Conservation (phyloP, 1,140 invertebrate species). For the Brachystomella parvula region DNA sequence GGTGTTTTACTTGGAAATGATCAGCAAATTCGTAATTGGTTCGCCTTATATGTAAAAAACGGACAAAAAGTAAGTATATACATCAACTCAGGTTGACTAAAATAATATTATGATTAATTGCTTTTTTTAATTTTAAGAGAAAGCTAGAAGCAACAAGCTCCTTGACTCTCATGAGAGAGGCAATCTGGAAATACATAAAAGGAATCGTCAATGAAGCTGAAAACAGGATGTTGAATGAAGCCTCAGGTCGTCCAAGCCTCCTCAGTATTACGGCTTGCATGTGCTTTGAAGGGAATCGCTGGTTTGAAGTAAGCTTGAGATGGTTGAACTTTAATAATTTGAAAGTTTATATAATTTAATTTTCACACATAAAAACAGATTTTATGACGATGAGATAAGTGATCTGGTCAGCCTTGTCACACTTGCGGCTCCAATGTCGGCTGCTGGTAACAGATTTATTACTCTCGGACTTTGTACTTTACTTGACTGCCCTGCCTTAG, state of each 20-base stretch:
- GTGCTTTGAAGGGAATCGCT: conserved; percentile 83
- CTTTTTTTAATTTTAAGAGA: conserved; percentile 43
- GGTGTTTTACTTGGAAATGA: conserved; percentile 78
- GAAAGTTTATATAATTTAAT: neutral
- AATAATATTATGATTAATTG: conserved; percentile 20
- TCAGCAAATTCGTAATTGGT: conserved; percentile 80
- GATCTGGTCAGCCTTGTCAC: conserved; percentile 76
- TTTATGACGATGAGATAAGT: conserved; percentile 85
- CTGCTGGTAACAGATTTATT: conserved; percentile 84
- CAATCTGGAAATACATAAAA: conserved; percentile 62
- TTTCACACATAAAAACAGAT: conserved; percentile 46
- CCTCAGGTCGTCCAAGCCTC: conserved; percentile 69
- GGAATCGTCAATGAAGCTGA: conserved; percentile 49
- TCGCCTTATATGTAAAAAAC: conserved; percentile 79
- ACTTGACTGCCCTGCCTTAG: conserved; percentile 82
- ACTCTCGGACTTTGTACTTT: conserved; percentile 89
- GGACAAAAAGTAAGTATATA: conserved; percentile 64
- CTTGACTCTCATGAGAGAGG: conserved; percentile 66
- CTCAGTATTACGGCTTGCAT: conserved; percentile 74
- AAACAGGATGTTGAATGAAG: conserved; percentile 54
- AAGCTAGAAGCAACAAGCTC: conserved; percentile 65
- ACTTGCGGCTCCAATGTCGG: conserved; percentile 76
- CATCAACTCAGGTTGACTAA: neutral
- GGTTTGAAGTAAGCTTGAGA: conserved; percentile 64
- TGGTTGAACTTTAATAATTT: no score